Base-by-base conservation (phyloP, 2,888 invertebrate genomes). In the Stenodema calcarata region DNA sequence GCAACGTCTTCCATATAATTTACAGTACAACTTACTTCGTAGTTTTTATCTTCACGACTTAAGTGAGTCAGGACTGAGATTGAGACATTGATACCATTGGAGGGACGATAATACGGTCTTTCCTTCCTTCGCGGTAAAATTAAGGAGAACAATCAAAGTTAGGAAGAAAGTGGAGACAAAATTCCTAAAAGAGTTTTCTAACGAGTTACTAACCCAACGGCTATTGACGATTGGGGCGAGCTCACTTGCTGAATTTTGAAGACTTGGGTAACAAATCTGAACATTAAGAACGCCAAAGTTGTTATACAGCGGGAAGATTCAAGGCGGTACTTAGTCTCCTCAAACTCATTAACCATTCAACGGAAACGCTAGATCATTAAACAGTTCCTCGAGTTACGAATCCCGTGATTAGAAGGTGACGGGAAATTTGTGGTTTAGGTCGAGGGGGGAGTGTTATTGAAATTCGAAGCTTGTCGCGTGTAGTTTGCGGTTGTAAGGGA, bases 281-380 rank as follows among this genome's bases (percentile, higher is more conserved):
- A 62, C 62, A 62, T 62, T 62, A 62, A 62, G 62, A 62, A 62
- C 62, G 0, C 16, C 62, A 27, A 54, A 62, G 62, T 62, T 62
- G 62, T 62, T 50, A 62, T 27, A 27, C 23, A 62, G 23, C n/a
- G 62, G 23, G 23, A 62, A 62, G 62, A 62, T 50, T 50, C 50
- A n/a, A n/a, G 62, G 12, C 27, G 62, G 62, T 62, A 62, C 62
- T 62, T 62, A 62, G 62, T 62, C 18, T 62, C 62, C 27, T 44
- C 82, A 82, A 82, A 84, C 75, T 84, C 84, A 84, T 84, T 84
- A 84, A 23, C 73, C 27, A 84, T 84, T 84, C 84, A 84, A 75
- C 16, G 44, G 73, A 84, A 70, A 73, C 54, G 44, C 84, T 84
- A 11, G 84, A 84, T 84, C 84, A 84, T 84, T 84, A 84, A 50